Conservation (phyloP, 1,140 invertebrate genomes). For the Macrobrachium rosenbergii region DNA sequence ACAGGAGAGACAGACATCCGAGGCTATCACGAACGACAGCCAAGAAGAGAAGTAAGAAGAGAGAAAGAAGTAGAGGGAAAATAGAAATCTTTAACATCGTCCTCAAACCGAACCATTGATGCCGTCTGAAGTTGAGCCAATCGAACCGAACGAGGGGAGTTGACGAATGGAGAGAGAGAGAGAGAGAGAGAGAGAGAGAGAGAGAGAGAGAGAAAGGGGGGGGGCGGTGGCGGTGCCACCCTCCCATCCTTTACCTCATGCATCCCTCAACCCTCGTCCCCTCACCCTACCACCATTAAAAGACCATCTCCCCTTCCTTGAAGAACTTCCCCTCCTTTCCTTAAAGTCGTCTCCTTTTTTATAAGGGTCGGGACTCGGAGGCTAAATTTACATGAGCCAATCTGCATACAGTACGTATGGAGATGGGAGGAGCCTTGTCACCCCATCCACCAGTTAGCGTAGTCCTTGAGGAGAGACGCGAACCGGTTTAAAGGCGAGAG, state of each 20-base stretch:
- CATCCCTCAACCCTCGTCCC: background rate
- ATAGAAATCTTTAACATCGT: background rate
- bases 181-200: background rate
- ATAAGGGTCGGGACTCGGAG: too few relatives aligned
- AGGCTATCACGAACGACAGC: background rate
- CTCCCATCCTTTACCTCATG: background rate
- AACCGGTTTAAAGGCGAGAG: constrained; percentile 43
- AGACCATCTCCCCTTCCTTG: too few relatives aligned
- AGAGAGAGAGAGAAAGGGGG: background rate
- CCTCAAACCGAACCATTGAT: background rate
- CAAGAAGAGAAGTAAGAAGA: background rate
- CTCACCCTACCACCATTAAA: background rate
- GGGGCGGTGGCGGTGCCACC: background rate
- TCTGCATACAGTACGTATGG: constrained; percentile 33
- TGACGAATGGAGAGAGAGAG: background rate
- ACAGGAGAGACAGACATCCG: background rate
- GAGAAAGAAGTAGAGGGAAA: constrained; percentile 1
- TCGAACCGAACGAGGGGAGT: background rate
- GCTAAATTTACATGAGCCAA: constrained; percentile 32
- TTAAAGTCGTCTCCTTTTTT: too few relatives aligned
- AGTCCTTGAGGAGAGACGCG: constrained; percentile 22
- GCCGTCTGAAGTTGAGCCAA: background rate
- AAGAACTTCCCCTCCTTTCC: too few relatives aligned
- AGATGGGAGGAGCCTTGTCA: constrained; percentile 28
- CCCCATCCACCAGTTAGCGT: constrained; percentile 37